Percentiles rank a stretch among this genome's conserved stretches.
Conservation (phyloP, 2,113 vertebrate species). For the Megaleporinus macrocephalus region DNA sequence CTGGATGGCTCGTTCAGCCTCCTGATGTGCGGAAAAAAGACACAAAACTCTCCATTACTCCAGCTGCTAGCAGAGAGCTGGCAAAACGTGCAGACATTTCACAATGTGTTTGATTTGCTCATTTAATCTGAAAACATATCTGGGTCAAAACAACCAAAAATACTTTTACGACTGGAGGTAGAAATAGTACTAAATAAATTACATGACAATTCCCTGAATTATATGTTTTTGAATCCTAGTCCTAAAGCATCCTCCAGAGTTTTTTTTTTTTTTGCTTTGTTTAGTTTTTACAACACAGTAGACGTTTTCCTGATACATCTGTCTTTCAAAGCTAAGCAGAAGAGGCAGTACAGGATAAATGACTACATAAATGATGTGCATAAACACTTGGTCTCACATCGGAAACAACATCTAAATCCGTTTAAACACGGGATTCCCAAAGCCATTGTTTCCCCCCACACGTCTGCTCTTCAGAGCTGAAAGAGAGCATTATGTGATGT, state of each 20-base stretch:
- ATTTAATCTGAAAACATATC: background rate
- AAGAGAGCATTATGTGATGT: constrained; percentile 57
- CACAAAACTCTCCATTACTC: background rate
- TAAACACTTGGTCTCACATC: background rate
- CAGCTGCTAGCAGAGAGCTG: background rate
- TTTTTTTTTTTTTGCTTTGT: no score
- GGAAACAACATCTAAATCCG: background rate
- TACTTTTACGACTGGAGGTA: background rate
- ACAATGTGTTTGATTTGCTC: background rate
- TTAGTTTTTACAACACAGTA: no score
- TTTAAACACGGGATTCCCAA: background rate
- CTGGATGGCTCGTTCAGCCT: constrained; percentile 95
- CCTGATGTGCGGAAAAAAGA: constrained; percentile 73
- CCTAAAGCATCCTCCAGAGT: background rate
- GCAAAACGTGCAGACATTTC: background rate
- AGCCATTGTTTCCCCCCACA: background rate
- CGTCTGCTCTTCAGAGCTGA: background rate
- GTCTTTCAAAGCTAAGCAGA: no score
- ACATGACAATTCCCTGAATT: background rate
- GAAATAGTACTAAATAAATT: background rate
- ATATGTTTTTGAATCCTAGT: background rate
- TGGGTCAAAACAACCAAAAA: background rate
- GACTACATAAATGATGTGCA: background rate
- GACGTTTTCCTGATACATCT: no score
- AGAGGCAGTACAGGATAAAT: background rate